Percentiles rank a stretch among this genome's conserved stretches.
phyloP scores from a whole-genome alignment of 2,888 invertebrate species.

The Acanthopleura granulata region DNA sequence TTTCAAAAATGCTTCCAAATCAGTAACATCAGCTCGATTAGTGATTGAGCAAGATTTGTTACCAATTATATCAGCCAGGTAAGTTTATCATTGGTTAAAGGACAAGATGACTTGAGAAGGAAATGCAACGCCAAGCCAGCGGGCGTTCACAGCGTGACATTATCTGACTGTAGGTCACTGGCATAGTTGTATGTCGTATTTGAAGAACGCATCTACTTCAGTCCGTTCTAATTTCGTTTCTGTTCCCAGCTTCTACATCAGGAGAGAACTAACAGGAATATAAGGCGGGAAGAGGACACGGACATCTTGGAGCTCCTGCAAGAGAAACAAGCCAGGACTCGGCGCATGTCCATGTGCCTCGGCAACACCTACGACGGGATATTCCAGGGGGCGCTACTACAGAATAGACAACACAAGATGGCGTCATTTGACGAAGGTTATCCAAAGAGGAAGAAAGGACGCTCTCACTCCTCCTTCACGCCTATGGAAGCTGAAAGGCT shows the following conservation, averaged over 20 bases:
- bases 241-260: slow-evolving; percentile 1
- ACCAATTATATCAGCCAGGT: too few relatives aligned
- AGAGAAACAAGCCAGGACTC: slow-evolving; percentile 43
- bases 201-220: too few relatives aligned
- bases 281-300: slow-evolving; percentile 40
- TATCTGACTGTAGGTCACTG: too few relatives aligned
- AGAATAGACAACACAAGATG: not conserved
- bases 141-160: too few relatives aligned
- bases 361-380: slow-evolving; percentile 9
- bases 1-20: too few relatives aligned
- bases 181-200: too few relatives aligned
- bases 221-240: too few relatives aligned
- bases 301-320: slow-evolving; percentile 42
- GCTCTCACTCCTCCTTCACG: not conserved
- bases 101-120: too few relatives aligned
- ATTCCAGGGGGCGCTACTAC: not conserved
- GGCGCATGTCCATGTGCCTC: slow-evolving; percentile 33
- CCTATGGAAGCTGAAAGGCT: not conserved
- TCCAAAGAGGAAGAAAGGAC: not conserved
- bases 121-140: too few relatives aligned
- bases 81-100: too few relatives aligned
- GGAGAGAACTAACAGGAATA: slow-evolving; percentile 38
- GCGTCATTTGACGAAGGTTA: not conserved
- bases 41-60: too few relatives aligned
- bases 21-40: too few relatives aligned